Percentiles rank a stretch among this genome's conserved stretches.
Conservation (phyloP, 1,140 invertebrate species). For the Drosophila pandora region DNA sequence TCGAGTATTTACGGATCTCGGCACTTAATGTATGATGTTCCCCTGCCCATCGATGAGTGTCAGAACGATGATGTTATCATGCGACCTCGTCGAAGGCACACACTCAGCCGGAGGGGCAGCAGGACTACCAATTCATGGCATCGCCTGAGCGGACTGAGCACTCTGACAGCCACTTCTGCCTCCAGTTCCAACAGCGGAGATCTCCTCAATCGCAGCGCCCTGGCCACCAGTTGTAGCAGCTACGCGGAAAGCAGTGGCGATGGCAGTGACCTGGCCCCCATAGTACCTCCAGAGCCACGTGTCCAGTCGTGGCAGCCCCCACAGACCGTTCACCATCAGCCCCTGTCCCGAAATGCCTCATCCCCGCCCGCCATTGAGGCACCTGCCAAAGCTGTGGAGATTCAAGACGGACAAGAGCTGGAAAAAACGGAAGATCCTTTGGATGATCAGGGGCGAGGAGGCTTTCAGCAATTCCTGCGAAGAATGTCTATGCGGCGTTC, state of each 20-base stretch:
- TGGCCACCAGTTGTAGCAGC: constrained; percentile 69
- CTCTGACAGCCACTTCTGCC: constrained; percentile 62
- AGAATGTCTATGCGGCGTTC: constrained; percentile 81
- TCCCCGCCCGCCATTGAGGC: constrained; percentile 70
- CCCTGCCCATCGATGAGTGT: constrained; percentile 87
- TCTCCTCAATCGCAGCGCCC: constrained; percentile 52
- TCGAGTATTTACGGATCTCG: constrained; percentile 85
- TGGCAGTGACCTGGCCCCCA: constrained; percentile 29
- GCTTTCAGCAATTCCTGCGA: constrained; percentile 80
- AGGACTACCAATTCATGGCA: constrained; percentile 62
- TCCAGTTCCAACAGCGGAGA: constrained; percentile 68
- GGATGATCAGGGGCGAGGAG: constrained; percentile 45
- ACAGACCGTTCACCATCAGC: constrained; percentile 51
- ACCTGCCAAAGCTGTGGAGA: not conserved
- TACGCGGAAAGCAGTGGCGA: constrained; percentile 61
- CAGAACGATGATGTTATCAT: constrained; percentile 80
- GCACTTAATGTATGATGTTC: constrained; percentile 87
- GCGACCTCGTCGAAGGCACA: constrained; percentile 60
- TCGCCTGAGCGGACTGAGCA: constrained; percentile 65
- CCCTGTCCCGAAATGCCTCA: constrained; percentile 69
- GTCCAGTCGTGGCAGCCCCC: constrained; percentile 53
- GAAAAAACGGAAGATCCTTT: not conserved
- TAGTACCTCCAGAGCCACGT: constrained; percentile 22
- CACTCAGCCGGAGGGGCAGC: constrained; percentile 44
- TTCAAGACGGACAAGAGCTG: not conserved